Base-by-base conservation (phyloP, 2,797 vertebrate genomes). In the Lepus townsendii region DNA sequence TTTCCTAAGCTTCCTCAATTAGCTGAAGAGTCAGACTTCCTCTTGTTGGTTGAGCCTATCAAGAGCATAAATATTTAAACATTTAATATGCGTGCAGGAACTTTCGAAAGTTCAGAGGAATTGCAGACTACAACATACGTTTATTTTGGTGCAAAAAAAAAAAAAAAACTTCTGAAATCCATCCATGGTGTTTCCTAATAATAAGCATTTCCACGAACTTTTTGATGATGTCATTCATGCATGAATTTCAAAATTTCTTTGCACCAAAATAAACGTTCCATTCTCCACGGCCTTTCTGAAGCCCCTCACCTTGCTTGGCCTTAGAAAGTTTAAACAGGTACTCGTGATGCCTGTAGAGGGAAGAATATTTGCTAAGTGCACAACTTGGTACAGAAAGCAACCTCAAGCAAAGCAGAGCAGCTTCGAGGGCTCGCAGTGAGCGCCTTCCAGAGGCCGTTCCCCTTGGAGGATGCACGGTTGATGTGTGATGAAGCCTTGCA, bases 51-150 rank as follows among this genome's bases (percentile, higher is more conserved):
- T 82, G 30, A 80, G 24, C 5, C 11, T 19, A 71, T 94, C 27
- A 86, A 38, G 42, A 11, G 4, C 16, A 68, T 57, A 68, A 26
- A 92, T 60, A 88, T 95, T 94, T 66, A 62, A 54, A 95, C 66
- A n/a, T 72, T 52, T 54, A 35, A 13, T 54, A 54, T 54, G 54
- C 12, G 11, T 16, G 54, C 4, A 10, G 54, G 42, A 54, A 13
- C 54, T 54, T 54, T 54, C 12, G 2, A 17, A 54, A 54, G 54
- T 10, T 54, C 54, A 13, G 8, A 54, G 54, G 54, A 54, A 54
- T 54, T 3, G 54, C 12, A 17, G 54, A 54, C 8, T 13, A 17
- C 8, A 54, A 13, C 54, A 54, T 54, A 54, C 54, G 5, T 13
- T 54, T 54, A 13, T 17, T 54, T 54, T 54, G 54, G 17, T 54